Conservation (phyloP, 1,140 invertebrate genomes). For the Acromyrmex charruanus region DNA sequence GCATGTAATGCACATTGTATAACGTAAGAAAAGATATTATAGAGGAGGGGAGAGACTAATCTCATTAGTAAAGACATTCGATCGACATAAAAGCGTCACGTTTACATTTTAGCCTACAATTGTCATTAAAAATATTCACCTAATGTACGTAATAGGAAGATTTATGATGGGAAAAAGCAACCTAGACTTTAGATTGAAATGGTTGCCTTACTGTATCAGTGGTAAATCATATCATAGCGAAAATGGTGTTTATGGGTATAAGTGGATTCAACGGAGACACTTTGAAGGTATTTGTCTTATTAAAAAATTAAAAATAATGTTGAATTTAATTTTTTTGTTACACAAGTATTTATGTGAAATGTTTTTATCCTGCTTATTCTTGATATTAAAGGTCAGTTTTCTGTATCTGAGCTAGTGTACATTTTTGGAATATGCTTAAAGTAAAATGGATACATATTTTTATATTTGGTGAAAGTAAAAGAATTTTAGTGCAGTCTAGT, state of each 20-base stretch:
- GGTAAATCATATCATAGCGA: slow-evolving; percentile 86
- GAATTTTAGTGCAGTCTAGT: too few relatives aligned
- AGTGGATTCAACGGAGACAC: slow-evolving; percentile 78
- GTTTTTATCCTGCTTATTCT: background rate
- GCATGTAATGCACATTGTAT: background rate
- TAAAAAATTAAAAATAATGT: background rate
- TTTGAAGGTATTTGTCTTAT: slow-evolving; percentile 84
- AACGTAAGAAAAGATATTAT: background rate
- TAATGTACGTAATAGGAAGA: slow-evolving; percentile 48
- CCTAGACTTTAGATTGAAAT: background rate
- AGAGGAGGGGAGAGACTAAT: background rate
- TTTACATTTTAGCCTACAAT: background rate
- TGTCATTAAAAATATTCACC: background rate
- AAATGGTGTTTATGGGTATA: slow-evolving; percentile 88
- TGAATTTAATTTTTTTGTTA: background rate
- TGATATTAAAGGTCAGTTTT: too few relatives aligned
- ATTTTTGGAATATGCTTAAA: too few relatives aligned
- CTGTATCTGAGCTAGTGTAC: too few relatives aligned
- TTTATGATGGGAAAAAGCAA: background rate
- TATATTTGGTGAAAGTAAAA: too few relatives aligned
- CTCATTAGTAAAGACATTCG: background rate
- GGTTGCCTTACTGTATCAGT: background rate
- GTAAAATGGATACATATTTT: too few relatives aligned
- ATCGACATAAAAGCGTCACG: background rate
- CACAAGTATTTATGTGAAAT: background rate